Evolutionary conservation across 1,140 invertebrate genomes (phyloP).

Genomic region (Anastrepha obliqua): DNA sequence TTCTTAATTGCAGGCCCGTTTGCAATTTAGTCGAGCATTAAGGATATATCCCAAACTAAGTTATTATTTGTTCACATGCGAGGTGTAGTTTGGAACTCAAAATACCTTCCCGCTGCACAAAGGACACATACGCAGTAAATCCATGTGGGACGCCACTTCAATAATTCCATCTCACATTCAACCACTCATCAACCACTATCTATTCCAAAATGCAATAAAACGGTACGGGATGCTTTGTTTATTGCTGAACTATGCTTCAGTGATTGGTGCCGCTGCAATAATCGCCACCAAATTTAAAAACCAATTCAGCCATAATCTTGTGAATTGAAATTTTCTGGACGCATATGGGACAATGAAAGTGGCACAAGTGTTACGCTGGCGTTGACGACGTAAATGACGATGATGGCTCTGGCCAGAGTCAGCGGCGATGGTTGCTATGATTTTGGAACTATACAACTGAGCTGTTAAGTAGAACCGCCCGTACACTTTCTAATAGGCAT

Average conservation of each 20-base stretch:
- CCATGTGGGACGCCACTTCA: constrained; percentile 71
- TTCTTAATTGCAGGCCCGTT: background rate
- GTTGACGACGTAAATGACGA: constrained; percentile 59
- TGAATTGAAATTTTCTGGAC: constrained; percentile 72
- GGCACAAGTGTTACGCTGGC: background rate
- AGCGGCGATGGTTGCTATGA: constrained; percentile 54
- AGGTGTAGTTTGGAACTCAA: no score
- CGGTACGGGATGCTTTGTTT: background rate
- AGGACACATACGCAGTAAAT: constrained; percentile 51
- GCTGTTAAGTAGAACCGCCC: constrained; percentile 68
- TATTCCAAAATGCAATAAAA: constrained; percentile 19
- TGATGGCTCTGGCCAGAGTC: constrained; percentile 58
- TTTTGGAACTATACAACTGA: background rate
- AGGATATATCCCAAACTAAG: constrained; percentile 60
- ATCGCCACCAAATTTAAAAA: constrained; percentile 65
- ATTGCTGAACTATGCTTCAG: background rate
- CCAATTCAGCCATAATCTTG: constrained; percentile 68
- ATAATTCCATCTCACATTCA: constrained; percentile 63
- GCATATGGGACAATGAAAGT: constrained; percentile 62
- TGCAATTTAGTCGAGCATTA: background rate
- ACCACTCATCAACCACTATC: background rate
- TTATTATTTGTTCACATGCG: constrained; percentile 8
- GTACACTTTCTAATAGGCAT: constrained; percentile 67
- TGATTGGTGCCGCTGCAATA: background rate
- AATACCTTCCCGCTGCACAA: constrained; percentile 55